These are phyloP conservation scores for Caenorhabditis angaria DNA, from an alignment of 2,888 invertebrate species.

Conservation along the genomic window DNA sequence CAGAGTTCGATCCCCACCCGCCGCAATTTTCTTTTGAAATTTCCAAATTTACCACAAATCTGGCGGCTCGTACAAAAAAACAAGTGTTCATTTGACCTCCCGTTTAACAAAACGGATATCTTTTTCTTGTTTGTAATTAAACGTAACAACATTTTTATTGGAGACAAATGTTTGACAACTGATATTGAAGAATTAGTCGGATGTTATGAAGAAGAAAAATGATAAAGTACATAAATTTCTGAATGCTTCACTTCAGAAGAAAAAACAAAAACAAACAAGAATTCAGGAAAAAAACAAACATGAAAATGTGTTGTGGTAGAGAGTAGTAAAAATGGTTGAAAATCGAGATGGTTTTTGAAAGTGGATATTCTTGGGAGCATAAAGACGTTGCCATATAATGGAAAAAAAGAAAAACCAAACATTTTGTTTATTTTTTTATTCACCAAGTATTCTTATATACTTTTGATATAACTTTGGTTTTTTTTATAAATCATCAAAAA, in stretches of 20 bases:
- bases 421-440: conserved; percentile 10
- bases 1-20: no score
- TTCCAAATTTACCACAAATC: no score
- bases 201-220: neutral
- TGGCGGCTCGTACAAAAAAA: no score
- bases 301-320: no score
- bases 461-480: neutral
- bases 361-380: conserved; percentile 43
- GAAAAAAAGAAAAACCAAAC: conserved; percentile 3
- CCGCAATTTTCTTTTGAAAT: no score
- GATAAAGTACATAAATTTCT: neutral
- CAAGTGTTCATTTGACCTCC: conserved; percentile 4
- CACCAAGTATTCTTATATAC: neutral
- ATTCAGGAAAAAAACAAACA: conserved; percentile 11
- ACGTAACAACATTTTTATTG: neutral
- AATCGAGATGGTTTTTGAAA: conserved; percentile 42
- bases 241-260: neutral
- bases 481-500: neutral
- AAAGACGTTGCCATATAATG: conserved; percentile 13
- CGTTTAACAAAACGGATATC: neutral
- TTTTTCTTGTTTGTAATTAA: no score
- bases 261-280: conserved; percentile 15
- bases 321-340: conserved; percentile 15
- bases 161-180: neutral
- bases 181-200: no score